Evolutionary conservation across 2,113 vertebrate species (phyloP).

Genomic region (Elephantulus edwardii): DNA sequence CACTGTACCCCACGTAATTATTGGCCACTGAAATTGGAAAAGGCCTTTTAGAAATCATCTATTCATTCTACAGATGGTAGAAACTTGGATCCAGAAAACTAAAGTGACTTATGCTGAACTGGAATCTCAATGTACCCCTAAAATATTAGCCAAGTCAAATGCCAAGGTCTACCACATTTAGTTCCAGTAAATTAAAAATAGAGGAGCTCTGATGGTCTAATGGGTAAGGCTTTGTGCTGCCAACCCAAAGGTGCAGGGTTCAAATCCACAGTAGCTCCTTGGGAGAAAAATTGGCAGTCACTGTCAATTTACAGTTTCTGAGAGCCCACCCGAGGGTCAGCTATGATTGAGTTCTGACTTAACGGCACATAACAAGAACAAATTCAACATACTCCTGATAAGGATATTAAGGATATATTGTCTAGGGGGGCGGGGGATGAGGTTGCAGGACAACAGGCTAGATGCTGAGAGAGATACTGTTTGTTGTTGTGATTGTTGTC

Average conservation of each 20-base stretch:
- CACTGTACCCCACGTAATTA: neutral
- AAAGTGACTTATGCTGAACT: slow-evolving; percentile 19
- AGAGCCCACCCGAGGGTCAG: too few relatives aligned
- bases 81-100: slow-evolving; percentile 32
- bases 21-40: neutral
- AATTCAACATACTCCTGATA: slow-evolving; percentile 30
- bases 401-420: neutral
- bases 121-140: slow-evolving; percentile 27
- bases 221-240: too few relatives aligned
- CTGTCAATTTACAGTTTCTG: too few relatives aligned
- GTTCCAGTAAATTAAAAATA: neutral
- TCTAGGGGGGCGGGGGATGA: too few relatives aligned
- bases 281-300: too few relatives aligned
- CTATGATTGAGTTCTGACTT: too few relatives aligned
- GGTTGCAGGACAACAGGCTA: neutral
- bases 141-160: slow-evolving; percentile 7
- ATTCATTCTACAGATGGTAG: slow-evolving; percentile 32
- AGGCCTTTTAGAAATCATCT: slow-evolving; percentile 38
- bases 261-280: too few relatives aligned
- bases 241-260: too few relatives aligned
- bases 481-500: too few relatives aligned
- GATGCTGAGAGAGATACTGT: neutral
- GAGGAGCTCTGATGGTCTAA: too few relatives aligned
- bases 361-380: too few relatives aligned
- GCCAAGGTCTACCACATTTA: neutral